phyloP scores from a whole-genome alignment of 2,797 vertebrate genomes.

The Spinus olivaceus region DNA sequence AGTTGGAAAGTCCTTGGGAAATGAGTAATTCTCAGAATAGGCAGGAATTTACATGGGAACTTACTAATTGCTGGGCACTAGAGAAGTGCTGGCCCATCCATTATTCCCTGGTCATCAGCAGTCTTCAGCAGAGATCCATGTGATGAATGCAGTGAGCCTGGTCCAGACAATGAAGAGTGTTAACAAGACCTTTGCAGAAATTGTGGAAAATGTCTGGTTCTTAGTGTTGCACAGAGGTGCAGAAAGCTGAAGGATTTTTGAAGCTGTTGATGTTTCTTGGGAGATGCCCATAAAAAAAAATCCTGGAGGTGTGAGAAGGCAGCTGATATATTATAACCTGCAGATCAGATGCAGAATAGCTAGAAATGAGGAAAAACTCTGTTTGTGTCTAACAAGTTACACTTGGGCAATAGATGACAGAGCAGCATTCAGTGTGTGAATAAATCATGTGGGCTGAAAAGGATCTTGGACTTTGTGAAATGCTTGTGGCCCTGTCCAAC shows the following conservation, averaged over 20 bases:
- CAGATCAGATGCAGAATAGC: background rate
- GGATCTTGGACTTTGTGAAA: background rate
- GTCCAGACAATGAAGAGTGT: background rate
- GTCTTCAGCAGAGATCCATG: background rate
- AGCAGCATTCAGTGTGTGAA: background rate
- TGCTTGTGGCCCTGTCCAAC: background rate
- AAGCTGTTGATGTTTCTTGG: background rate
- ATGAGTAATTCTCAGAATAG: constrained; percentile 27
- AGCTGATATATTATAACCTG: background rate
- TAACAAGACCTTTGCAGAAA: constrained; percentile 11
- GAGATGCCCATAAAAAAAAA: background rate
- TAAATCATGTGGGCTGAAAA: background rate
- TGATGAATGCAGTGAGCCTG: background rate
- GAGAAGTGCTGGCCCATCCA: background rate
- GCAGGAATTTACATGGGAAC: background rate
- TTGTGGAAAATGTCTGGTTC: background rate
- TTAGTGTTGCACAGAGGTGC: background rate
- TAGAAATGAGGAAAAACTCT: background rate
- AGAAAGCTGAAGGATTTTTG: background rate
- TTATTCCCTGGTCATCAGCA: background rate
- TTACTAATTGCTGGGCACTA: background rate
- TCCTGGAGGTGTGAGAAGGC: background rate
- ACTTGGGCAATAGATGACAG: background rate
- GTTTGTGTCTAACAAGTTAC: background rate
- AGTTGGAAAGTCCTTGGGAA: constrained; percentile 20